Base-by-base conservation (phyloP, 1,140 invertebrate genomes). In the Mya arenaria region DNA sequence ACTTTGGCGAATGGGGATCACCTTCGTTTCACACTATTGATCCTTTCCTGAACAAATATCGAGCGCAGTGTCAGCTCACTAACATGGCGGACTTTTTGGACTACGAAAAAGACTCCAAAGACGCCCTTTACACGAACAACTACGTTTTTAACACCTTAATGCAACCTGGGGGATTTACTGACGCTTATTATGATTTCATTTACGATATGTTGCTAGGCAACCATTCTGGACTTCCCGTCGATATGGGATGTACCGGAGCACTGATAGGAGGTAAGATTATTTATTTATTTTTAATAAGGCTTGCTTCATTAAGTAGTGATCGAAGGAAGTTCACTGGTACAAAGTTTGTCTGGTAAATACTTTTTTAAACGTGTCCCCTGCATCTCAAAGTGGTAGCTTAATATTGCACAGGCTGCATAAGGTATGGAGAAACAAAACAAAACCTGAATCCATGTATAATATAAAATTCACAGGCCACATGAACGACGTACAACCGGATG, bases 1-100 rank as follows among this genome's bases (percentile, higher is more conserved):
- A 85, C 52, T 83, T 66, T 36, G 81, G 84, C 8, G 30, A 37
- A 3, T 79, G 68, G 68, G 39, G 28, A 13, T 44, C 71, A 8
- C 52, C 80, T 32, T 69, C 58, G 4, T 63, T 62, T 28, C 10
- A 44, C 28, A 82, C 73, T 6, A 68, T 79, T 19, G 2, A 62
- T 0, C 60, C 84, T 1, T 55, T 85, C 32, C n/a, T 62, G 0
- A 17, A 32, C 3, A 72, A 32, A 10, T 17, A n/a, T 32, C 23
- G 17, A 8, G 0, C 3, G 4, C n/a, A 52, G 15, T 72, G 55
- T n/a, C 4, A 2, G 15, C 15, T 56, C 8, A 8, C 25, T 13
- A 79, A 85, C 36, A 25, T 65, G 25, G 56, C 80, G 0, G 52
- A 39, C 17, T 85, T 83, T 37, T 69, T 69, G n/a, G 84, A 83